phyloP scores from a whole-genome alignment of 2,113 vertebrate genomes.

The Smithornis capensis region DNA sequence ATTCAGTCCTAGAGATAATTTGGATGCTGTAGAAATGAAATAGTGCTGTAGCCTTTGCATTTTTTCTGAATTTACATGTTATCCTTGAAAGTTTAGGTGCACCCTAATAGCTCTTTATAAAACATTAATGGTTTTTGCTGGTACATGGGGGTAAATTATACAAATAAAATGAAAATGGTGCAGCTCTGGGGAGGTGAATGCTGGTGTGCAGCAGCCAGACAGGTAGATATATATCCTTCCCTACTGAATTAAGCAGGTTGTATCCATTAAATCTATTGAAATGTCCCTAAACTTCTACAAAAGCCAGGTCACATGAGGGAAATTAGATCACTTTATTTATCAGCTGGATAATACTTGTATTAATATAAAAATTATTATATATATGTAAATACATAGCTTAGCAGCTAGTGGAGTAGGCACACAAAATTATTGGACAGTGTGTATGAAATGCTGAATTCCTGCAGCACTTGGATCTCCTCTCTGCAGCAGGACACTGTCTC shows the following conservation, averaged over 20 bases:
- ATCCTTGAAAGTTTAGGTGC: neutral
- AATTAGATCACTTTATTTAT: neutral
- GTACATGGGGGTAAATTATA: neutral
- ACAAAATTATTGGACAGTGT: neutral
- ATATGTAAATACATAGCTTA: no score
- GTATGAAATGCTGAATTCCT: neutral
- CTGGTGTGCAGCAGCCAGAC: neutral
- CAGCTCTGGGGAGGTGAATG: neutral
- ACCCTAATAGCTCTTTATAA: neutral
- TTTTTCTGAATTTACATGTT: neutral
- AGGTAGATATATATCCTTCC: neutral
- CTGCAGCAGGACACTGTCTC: neutral
- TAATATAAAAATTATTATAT: no score
- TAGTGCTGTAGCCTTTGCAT: neutral
- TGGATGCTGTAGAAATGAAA: neutral
- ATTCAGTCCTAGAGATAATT: neutral
- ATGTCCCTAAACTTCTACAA: neutral
- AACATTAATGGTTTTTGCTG: neutral
- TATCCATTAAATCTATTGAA: neutral
- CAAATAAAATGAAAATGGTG: neutral
- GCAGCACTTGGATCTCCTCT: neutral
- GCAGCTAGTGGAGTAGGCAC: no score
- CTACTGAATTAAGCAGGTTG: neutral
- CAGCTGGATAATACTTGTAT: neutral
- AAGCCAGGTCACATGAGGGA: neutral